phyloP scores from a whole-genome alignment of 1,140 invertebrate species.

The Drosophila santomea region DNA sequence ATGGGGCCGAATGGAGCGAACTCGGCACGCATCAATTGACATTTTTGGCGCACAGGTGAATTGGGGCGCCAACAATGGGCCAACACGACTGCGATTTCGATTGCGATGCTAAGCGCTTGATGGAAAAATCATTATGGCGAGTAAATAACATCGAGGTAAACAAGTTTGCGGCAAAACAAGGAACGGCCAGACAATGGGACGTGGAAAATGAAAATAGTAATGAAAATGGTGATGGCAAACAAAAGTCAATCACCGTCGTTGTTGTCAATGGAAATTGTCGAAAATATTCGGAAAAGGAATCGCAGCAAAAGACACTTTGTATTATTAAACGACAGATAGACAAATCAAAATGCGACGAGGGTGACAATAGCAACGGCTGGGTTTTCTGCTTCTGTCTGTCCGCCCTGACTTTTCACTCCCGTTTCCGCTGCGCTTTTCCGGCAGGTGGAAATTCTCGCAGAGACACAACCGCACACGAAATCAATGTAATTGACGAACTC shows the following conservation, averaged over 20 bases:
- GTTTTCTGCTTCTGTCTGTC: slow-evolving; percentile 15
- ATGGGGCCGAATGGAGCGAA: slow-evolving; percentile 29
- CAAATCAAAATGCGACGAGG: slow-evolving; percentile 60
- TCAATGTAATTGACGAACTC: slow-evolving; percentile 77
- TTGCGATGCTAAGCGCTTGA: slow-evolving; percentile 43
- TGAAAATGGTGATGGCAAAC: slow-evolving; percentile 63
- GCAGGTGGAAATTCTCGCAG: slow-evolving; percentile 24
- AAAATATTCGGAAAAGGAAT: slow-evolving; percentile 51
- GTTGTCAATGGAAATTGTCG: slow-evolving; percentile 51
- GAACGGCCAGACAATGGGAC: slow-evolving; percentile 19
- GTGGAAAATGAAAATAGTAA: slow-evolving; percentile 71
- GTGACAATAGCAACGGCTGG: slow-evolving; percentile 48
- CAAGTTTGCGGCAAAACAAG: slow-evolving; percentile 41
- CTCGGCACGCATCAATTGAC: slow-evolving; percentile 41
- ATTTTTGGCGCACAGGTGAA: slow-evolving; percentile 57
- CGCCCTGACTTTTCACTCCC: slow-evolving; percentile 15
- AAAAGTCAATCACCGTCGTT: slow-evolving; percentile 63
- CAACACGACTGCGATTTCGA: slow-evolving; percentile 29
- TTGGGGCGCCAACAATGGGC: slow-evolving; percentile 18
- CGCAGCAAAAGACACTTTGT: slow-evolving; percentile 60
- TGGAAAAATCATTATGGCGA: slow-evolving; percentile 64
- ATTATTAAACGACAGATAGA: slow-evolving; percentile 66
- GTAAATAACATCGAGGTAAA: slow-evolving; percentile 61
- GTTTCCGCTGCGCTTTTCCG: slow-evolving; percentile 43
- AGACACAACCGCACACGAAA: slow-evolving; percentile 50